A percentile compares a stretch with the other conserved stretches of the same genome.
phyloP scores from a whole-genome alignment of 1,140 invertebrate species.

The Drosophila pectinifera region DNA sequence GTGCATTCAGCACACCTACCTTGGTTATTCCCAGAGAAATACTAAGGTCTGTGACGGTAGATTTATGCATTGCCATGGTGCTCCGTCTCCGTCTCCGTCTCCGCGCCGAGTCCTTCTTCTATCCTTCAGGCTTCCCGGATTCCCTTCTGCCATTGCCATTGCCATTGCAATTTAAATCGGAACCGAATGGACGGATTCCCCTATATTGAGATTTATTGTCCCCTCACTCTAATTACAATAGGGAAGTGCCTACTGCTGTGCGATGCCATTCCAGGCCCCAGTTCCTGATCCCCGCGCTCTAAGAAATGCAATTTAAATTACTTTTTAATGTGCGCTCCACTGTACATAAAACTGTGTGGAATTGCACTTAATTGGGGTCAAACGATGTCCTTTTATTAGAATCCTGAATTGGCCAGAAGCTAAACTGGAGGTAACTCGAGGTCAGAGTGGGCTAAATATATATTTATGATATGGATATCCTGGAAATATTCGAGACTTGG shows the following conservation, averaged over 20 bases:
- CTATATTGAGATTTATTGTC: slow-evolving; percentile 73
- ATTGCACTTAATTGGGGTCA: slow-evolving; percentile 62
- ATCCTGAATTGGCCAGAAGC: slow-evolving; percentile 5
- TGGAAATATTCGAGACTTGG: not conserved
- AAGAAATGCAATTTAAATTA: slow-evolving; percentile 79
- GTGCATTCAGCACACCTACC: not conserved
- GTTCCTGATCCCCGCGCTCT: slow-evolving; percentile 33
- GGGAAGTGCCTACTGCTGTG: slow-evolving; percentile 38
- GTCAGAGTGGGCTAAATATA: not conserved
- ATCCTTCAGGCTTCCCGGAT: no score
- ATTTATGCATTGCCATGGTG: slow-evolving; percentile 53
- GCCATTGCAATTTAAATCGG: slow-evolving; percentile 48
- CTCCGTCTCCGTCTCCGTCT: not conserved
- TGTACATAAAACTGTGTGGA: slow-evolving; percentile 36
- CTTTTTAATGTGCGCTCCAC: slow-evolving; percentile 67
- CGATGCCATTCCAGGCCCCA: slow-evolving; percentile 21
- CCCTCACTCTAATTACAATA: slow-evolving; percentile 76
- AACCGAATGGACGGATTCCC: slow-evolving; percentile 28
- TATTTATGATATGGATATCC: not conserved
- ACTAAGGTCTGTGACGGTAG: slow-evolving; percentile 18
- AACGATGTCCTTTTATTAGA: slow-evolving; percentile 17
- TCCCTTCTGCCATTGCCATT: not conserved
- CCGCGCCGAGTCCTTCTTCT: not conserved
- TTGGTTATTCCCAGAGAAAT: slow-evolving; percentile 13
- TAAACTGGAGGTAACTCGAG: not conserved